Percentiles rank a stretch among this genome's conserved stretches.
Conservation (phyloP, 1,140 invertebrate species). For the Acromyrmex echinatior region DNA sequence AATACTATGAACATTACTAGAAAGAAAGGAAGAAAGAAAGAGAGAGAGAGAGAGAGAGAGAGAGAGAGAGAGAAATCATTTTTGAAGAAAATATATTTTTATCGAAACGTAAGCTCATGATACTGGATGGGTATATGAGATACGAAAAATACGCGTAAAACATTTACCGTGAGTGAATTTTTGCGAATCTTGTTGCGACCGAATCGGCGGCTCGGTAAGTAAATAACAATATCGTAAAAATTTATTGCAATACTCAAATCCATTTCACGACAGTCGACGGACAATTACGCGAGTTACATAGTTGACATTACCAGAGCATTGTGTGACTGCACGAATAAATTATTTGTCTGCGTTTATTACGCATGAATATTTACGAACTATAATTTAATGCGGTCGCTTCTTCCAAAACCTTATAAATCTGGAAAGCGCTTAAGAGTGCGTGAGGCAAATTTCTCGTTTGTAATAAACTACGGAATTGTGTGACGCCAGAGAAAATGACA, state of each 20-base stretch:
- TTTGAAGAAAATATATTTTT: conserved; percentile 57
- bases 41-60: background rate
- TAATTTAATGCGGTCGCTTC: conserved; percentile 53
- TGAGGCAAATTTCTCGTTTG: conserved; percentile 35
- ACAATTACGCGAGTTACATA: background rate
- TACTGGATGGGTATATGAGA: background rate
- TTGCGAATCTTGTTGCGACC: conserved; percentile 3
- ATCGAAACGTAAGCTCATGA: conserved; percentile 5
- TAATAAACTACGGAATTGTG: conserved; percentile 59
- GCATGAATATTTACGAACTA: conserved; percentile 60
- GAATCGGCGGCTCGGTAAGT: background rate
- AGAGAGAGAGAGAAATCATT: background rate
- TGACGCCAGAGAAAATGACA: conserved; percentile 39
- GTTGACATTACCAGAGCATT: background rate
- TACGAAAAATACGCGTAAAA: conserved; percentile 25
- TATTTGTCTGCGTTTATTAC: conserved; percentile 58
- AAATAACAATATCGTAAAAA: conserved; percentile 69
- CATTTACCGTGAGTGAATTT: conserved; percentile 31
- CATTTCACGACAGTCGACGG: conserved; percentile 22
- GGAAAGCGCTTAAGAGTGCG: conserved; percentile 4
- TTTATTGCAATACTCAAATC: conserved; percentile 63
- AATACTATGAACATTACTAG: background rate
- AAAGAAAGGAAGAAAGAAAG: too few species aligned
- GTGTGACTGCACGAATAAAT: conserved; percentile 32
- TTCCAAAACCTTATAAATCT: conserved; percentile 45